Percentiles rank a stretch among this genome's conserved stretches.
These are phyloP conservation scores for Notothenia coriiceps DNA, from an alignment of 2,113 vertebrate species.

Conservation along the genomic window DNA sequence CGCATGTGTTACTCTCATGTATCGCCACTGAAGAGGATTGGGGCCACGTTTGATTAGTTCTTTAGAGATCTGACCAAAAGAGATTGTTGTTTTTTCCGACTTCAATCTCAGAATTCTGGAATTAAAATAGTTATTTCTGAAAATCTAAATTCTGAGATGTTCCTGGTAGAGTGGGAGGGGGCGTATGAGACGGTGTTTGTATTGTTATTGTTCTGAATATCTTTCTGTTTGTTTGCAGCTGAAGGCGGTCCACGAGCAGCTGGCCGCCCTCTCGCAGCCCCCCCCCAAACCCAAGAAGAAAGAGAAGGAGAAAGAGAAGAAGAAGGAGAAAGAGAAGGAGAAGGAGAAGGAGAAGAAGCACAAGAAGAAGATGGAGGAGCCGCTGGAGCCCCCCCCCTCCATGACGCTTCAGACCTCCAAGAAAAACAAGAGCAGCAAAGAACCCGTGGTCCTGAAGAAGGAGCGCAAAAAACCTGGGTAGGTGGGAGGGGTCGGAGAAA, in stretches of 20 bases:
- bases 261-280: conserved; percentile 94
- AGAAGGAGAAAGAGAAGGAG: conserved; percentile 91
- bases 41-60: too few relatives aligned
- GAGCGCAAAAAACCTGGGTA: conserved; percentile 88
- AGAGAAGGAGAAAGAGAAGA: conserved; percentile 91
- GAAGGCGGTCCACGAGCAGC: conserved; percentile 95
- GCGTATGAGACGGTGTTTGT: too few relatives aligned
- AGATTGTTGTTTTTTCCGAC: too few relatives aligned
- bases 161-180: too few relatives aligned
- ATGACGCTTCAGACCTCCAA: conserved; percentile 68
- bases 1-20: too few relatives aligned
- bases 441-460: conserved; percentile 84
- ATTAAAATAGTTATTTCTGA: too few relatives aligned
- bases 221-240: conserved; percentile 80
- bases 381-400: conserved; percentile 73
- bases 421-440: conserved; percentile 78
- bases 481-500: conserved; percentile 2
- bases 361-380: conserved; percentile 89
- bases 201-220: too few relatives aligned
- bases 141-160: too few relatives aligned
- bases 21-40: too few relatives aligned
- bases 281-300: conserved; percentile 97
- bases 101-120: too few relatives aligned
- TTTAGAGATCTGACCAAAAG: too few relatives aligned
- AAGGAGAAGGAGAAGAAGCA: conserved; percentile 89